A percentile compares a stretch with the other conserved stretches of the same genome.
phyloP scores from a whole-genome alignment of 2,797 vertebrate genomes.

The Malacoraja senta region DNA sequence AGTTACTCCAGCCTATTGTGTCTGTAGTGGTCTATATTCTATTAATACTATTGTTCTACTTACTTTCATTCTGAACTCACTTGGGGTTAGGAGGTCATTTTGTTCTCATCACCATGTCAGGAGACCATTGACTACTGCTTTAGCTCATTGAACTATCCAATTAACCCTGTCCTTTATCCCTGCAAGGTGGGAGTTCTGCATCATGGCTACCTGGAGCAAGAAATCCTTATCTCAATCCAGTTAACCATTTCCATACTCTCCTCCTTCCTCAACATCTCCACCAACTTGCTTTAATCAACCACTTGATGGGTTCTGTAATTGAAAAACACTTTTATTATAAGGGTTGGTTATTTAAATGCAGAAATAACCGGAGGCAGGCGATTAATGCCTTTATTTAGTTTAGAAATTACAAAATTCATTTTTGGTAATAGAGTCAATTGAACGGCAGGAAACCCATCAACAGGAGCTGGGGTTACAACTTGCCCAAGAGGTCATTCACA shows the following conservation, averaged over 20 bases:
- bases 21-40: too few relatives aligned
- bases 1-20: too few relatives aligned
- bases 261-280: neutral
- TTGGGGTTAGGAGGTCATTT: neutral
- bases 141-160: neutral
- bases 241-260: neutral
- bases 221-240: neutral
- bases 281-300: neutral
- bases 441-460: neutral
- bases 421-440: neutral
- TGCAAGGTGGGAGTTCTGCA: neutral
- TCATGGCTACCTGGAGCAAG: neutral
- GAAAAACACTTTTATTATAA: neutral
- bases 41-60: neutral
- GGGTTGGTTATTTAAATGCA: neutral
- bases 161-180: neutral
- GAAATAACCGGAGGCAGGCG: neutral
- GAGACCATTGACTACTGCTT: neutral
- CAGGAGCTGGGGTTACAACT: neutral
- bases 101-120: neutral
- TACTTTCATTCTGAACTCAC: neutral
- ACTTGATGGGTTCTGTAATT: neutral
- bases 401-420: neutral
- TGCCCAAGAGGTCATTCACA: neutral
- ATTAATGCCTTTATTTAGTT: neutral